A percentile compares a stretch with the other conserved stretches of the same genome.
Evolutionary conservation across 2,113 vertebrate species (phyloP).

Genomic region (Microtus richardsoni): DNA sequence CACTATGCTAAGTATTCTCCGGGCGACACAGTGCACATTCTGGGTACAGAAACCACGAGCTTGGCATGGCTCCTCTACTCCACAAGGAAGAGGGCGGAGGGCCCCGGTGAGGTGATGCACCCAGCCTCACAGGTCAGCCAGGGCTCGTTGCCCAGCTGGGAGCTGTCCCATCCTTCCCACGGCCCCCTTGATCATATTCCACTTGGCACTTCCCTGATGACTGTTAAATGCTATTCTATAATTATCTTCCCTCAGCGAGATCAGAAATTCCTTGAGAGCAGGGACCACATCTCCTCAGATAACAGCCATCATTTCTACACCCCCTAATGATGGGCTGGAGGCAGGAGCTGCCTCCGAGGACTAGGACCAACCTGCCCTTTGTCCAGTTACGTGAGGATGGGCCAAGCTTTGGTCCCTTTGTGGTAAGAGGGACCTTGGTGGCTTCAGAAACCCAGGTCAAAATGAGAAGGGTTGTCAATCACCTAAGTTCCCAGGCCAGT

Average conservation of each 20-base stretch:
- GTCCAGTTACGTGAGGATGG: rapidly evolving
- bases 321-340: not conserved
- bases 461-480: not conserved
- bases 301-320: not conserved
- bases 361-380: not conserved
- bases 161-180: not conserved
- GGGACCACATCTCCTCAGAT: constrained; percentile 39
- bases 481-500: not conserved
- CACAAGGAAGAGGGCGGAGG: not conserved
- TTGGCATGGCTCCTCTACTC: rapidly evolving
- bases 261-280: constrained; percentile 74
- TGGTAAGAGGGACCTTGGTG: not conserved
- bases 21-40: not conserved
- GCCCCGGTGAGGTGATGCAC: not conserved
- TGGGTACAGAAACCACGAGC: not conserved
- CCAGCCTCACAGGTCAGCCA: too few relatives aligned
- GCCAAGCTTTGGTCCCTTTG: not conserved
- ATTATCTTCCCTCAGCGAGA: constrained; percentile 65
- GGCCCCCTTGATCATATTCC: constrained; percentile 42
- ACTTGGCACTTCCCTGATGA: constrained; percentile 54
- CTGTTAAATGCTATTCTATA: constrained; percentile 73
- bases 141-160: not conserved
- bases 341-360: not conserved
- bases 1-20: not conserved
- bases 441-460: not conserved